Base-by-base conservation (phyloP, 1,140 invertebrate species). In the Zaprionus lachaisei region DNA sequence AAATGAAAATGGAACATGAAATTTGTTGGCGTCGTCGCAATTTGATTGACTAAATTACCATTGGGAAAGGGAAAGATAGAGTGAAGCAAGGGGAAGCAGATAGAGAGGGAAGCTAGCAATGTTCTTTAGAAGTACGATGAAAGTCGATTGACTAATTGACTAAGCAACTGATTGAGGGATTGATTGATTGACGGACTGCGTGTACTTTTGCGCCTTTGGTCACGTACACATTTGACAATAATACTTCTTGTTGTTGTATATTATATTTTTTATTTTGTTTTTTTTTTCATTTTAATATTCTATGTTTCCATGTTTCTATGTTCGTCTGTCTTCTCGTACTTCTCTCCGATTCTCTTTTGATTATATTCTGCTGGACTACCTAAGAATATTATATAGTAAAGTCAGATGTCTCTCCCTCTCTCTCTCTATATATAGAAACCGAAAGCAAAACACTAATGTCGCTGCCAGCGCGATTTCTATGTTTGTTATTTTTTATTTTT, bases 161-260 rank as follows among this genome's bases (percentile, higher is more conserved):
- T 34, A 34, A 34, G 31, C 9, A 1, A 34, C 31, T 34, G 63
- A 26, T 41, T 54, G 51, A 54, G 20, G 22, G 20, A 26, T 38
- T 61, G 58, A 55, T 7, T n/a, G 49, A 26, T 41, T 54, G 51
- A 54, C 51, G 14, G 12, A 26, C 58, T 61, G 62, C 49, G 57
- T 56, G 57, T 38, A 57, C 17, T 41, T 11, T 11, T 56, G 31
- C 26, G 37, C 61, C 66, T 75, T 65, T 61, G 75, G 79, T 76
- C 82, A 85, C 82, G 79, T 82, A 79, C 37, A 58, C 64, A 83
- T 67, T 70, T 63, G 68, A 72, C 51, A 63, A 76, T 77, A 67
- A 77, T 72, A 77, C 4, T 61, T 54, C 15, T 44, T 67, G 24
- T 34, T 56, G 20, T 41, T 17, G 38, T 24, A 3, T 34, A 11